Base-by-base conservation (phyloP, 2,113 vertebrate genomes). In the Nansenia antarctica region DNA sequence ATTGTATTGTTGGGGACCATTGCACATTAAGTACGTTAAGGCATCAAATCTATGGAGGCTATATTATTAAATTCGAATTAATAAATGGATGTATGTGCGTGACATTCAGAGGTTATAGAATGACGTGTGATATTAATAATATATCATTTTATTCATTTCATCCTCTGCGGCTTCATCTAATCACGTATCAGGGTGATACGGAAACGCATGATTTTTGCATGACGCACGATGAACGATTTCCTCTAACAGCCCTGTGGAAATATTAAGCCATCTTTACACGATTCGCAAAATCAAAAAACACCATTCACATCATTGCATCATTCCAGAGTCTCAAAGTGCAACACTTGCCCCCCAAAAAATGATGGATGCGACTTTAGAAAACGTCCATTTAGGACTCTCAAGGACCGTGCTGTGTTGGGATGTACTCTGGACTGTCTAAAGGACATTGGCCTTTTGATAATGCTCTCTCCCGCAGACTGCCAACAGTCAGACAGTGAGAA, bases 401-500 rank as follows among this genome's bases (percentile, higher is more conserved):
- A 52, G 58, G 68, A 34, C 42, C n/a, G 49, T 26, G 9, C n/a
- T 52, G 24, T 49, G 32, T 62, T 76, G 47, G 59, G 76, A 72
- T 69, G 29, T 29, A 49, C 62, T 77, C 65, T 3, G 77, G 72
- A 68, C 78, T 62, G 58, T 69, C 6, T 24, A 20, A 49, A 52
- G n/a, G 55, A 68, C 58, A 72, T 73, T 82, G 75, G 67, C 69
- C 79, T 79, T 82, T 78, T 85, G 71, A 82, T 69, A 76, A 79
- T 73, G 77, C 76, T 73, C n/a, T n/a, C n/a, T 75, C 74, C 73
- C 80, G 74, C 45, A 49, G 45, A 49, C 20, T 49, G 45, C 45
- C 45, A 49, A n/a, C n/a, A n/a, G n/a, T n/a, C 45, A 49, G 45
- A 49, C 45, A 49, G 18, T 22, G 45, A 49, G 45, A 49, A 49